phyloP scores from a whole-genome alignment of 2,797 vertebrate genomes.

The Oreonectes daqikongensis region DNA sequence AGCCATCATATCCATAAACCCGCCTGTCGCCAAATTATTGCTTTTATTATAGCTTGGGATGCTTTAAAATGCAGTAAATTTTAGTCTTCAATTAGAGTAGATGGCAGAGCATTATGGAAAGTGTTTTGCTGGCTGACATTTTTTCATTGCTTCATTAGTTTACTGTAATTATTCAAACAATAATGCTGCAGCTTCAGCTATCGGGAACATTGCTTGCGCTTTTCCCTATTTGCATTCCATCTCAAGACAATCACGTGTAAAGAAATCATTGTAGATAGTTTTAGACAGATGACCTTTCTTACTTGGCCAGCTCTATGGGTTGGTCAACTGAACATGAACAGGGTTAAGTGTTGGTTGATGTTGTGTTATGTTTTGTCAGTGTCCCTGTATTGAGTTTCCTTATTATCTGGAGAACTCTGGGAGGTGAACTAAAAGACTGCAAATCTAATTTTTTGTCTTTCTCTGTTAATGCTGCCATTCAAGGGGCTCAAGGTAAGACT shows the following conservation, averaged over 20 bases:
- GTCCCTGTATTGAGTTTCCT: slow-evolving; percentile 62
- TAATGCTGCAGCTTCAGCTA: not conserved
- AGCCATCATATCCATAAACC: slow-evolving; percentile 21
- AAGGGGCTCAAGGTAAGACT: slow-evolving; percentile 96
- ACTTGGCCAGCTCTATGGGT: slow-evolving; percentile 8
- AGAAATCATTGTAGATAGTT: slow-evolving; percentile 12
- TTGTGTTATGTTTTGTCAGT: slow-evolving; percentile 70
- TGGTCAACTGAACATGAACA: slow-evolving; percentile 6
- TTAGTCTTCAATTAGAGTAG: slow-evolving; percentile 31
- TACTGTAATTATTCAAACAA: slow-evolving; percentile 5
- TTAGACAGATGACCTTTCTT: not conserved
- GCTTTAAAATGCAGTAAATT: slow-evolving; percentile 22
- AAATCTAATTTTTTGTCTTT: slow-evolving; percentile 67
- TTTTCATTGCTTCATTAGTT: slow-evolving; percentile 27
- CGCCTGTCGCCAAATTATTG: not conserved
- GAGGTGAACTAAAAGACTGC: slow-evolving; percentile 54
- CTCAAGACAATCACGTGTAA: slow-evolving; percentile 14
- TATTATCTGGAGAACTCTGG: slow-evolving; percentile 57
- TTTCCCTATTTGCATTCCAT: not conserved
- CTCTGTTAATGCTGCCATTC: slow-evolving; percentile 81
- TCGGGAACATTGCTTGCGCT: slow-evolving; percentile 15
- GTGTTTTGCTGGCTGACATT: slow-evolving; percentile 35
- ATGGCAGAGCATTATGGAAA: slow-evolving; percentile 25
- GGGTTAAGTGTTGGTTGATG: slow-evolving; percentile 66
- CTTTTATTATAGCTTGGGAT: slow-evolving; percentile 1